These are phyloP conservation scores for Thalassarche chlororhynchos DNA, from an alignment of 2,113 vertebrate genomes.

Conservation along the genomic window DNA sequence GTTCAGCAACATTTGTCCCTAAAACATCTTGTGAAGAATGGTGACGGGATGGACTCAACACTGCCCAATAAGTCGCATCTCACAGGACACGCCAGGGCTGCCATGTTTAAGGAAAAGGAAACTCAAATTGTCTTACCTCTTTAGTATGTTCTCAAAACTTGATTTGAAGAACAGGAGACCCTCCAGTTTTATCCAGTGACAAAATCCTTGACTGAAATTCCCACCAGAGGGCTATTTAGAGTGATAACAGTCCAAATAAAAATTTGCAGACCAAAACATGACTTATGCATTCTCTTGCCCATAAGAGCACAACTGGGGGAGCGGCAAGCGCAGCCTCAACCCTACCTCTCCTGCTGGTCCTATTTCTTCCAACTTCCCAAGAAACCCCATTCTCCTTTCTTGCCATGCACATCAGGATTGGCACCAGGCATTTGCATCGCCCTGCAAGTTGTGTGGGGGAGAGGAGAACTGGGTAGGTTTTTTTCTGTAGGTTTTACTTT, in stretches of 20 bases:
- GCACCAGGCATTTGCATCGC: not conserved
- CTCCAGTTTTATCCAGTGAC: not conserved
- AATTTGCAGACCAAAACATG: not conserved
- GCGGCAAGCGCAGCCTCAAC: rapidly evolving
- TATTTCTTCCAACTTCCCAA: not conserved
- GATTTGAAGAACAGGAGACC: not conserved
- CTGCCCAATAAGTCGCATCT: not conserved
- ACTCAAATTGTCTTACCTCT: not conserved
- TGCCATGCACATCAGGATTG: not conserved
- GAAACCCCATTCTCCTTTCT: not conserved
- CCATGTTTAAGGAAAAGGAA: not conserved
- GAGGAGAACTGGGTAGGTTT: not conserved
- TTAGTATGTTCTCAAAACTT: not conserved
- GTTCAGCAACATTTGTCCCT: not conserved
- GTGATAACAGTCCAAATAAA: not conserved
- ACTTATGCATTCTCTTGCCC: not conserved
- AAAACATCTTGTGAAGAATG: not conserved
- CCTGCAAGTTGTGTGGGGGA: not conserved
- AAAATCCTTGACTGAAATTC: not conserved
- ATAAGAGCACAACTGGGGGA: not conserved
- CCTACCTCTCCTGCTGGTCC: not conserved
- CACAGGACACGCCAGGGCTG: not conserved
- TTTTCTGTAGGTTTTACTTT: not conserved
- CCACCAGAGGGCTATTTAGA: not conserved
- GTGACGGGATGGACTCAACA: not conserved